phyloP scores from a whole-genome alignment of 92 coral and sea anemone genomes.

The Plumapathes pennacea region DNA sequence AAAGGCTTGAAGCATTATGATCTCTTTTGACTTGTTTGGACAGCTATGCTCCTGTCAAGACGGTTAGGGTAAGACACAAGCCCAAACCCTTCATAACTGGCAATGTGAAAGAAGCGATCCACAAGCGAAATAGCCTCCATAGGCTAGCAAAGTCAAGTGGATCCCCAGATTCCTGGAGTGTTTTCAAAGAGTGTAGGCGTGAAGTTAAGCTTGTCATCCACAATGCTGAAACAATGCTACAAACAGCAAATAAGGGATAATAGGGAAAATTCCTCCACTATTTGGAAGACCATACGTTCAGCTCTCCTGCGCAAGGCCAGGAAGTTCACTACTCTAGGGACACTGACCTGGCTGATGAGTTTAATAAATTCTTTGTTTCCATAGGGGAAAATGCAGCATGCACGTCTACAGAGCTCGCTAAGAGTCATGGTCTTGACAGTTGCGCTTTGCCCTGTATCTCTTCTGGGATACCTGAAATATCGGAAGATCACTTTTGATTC shows the following conservation, averaged over 20 bases:
- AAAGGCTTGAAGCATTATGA: conserved; percentile 18
- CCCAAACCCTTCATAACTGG: conserved; percentile 43
- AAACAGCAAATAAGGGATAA: conserved; percentile 38
- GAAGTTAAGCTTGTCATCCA: conserved; percentile 18
- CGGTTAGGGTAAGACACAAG: conserved; percentile 43
- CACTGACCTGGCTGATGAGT: conserved; percentile 42
- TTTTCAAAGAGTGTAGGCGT: conserved; percentile 19
- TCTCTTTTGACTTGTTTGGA: conserved; percentile 19
- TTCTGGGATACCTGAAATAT: conserved; percentile 1
- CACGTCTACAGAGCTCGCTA: conserved; percentile 29
- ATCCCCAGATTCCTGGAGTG: conserved; percentile 26
- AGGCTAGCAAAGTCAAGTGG: conserved; percentile 14
- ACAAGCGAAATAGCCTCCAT: conserved; percentile 15
- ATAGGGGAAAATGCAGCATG: conserved; percentile 38
- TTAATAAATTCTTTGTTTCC: conserved; percentile 37
- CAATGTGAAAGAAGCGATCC: conserved; percentile 17
- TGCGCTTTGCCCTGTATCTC: conserved; percentile 13
- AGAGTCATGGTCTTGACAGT: conserved; percentile 31
- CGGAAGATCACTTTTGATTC: conserved; percentile 35
- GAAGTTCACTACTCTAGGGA: conserved; percentile 29
- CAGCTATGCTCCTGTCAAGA: conserved; percentile 37
- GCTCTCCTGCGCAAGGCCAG: conserved; percentile 11
- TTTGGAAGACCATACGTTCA: conserved; percentile 24
- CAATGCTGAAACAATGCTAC: conserved; percentile 16
- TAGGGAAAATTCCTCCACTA: conserved; percentile 11